A percentile compares a stretch with the other conserved stretches of the same genome.
Evolutionary conservation across 2,113 vertebrate genomes (phyloP).

Genomic region (Dicaeum eximium): DNA sequence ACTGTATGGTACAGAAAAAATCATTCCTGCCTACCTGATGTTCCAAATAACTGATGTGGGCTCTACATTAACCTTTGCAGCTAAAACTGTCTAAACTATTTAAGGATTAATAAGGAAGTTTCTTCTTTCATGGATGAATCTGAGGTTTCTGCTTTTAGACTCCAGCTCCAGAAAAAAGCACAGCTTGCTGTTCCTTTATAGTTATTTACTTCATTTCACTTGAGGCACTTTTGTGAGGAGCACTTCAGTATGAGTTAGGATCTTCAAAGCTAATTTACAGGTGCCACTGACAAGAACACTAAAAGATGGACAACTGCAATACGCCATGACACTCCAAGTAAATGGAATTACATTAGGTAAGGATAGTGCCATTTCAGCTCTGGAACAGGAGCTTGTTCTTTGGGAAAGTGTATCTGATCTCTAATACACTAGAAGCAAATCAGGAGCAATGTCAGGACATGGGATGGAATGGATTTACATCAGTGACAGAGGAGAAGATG

Average conservation of each 20-base stretch:
- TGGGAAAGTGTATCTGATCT: background rate
- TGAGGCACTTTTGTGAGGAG: background rate
- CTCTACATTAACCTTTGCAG: background rate
- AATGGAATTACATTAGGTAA: background rate
- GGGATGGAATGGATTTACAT: background rate
- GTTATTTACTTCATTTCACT: background rate
- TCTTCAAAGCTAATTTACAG: background rate
- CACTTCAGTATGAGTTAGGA: background rate
- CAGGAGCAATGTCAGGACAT: background rate
- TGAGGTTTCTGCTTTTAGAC: background rate
- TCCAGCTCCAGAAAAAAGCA: background rate
- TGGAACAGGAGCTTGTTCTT: background rate
- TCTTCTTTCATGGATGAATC: background rate
- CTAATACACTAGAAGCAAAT: background rate
- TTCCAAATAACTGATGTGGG: background rate
- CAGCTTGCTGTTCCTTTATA: background rate
- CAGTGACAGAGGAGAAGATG: background rate
- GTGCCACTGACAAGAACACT: background rate
- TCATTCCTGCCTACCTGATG: background rate
- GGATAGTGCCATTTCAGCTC: background rate
- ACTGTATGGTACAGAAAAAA: background rate
- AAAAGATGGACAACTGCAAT: background rate
- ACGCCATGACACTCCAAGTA: background rate
- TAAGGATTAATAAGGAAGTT: background rate
- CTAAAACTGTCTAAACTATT: background rate